Evolutionary conservation across 2,113 vertebrate genomes (phyloP).

Genomic region (Paramormyrops kingsleyae): DNA sequence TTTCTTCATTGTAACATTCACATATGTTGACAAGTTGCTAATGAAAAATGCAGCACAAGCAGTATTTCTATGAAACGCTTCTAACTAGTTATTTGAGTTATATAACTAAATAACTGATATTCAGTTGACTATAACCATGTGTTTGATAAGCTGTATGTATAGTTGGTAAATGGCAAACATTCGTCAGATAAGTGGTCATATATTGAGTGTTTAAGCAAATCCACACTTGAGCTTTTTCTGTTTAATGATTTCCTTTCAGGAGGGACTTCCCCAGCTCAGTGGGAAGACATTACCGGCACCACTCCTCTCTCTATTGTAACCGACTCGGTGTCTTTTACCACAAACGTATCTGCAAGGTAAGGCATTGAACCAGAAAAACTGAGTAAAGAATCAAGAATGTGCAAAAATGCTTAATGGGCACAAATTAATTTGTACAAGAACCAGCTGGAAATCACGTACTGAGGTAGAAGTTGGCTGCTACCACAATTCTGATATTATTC

Average conservation of each 20-base stretch:
- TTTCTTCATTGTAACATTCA: background rate
- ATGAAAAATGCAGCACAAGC: background rate
- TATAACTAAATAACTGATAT: background rate
- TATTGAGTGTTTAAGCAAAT: background rate
- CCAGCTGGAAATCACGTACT: background rate
- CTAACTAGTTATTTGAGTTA: background rate
- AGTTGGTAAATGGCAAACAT: background rate
- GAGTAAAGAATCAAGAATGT: background rate
- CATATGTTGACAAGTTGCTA: background rate
- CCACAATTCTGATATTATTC: background rate
- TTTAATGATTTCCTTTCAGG: constrained; percentile 52
- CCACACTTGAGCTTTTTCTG: background rate
- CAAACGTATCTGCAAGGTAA: constrained; percentile 16
- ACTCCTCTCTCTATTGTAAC: constrained; percentile 89
- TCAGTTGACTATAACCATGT: background rate
- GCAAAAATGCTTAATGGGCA: background rate
- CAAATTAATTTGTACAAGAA: background rate
- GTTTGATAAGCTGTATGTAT: background rate
- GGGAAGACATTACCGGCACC: constrained; percentile 98
- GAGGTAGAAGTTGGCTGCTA: background rate
- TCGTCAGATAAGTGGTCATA: background rate
- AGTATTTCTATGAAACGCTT: background rate
- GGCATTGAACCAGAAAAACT: background rate
- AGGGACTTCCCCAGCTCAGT: constrained; percentile 93
- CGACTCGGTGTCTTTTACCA: constrained; percentile 82